Conservation (phyloP, 2,888 invertebrate species). For the Frankliniella intonsa region DNA sequence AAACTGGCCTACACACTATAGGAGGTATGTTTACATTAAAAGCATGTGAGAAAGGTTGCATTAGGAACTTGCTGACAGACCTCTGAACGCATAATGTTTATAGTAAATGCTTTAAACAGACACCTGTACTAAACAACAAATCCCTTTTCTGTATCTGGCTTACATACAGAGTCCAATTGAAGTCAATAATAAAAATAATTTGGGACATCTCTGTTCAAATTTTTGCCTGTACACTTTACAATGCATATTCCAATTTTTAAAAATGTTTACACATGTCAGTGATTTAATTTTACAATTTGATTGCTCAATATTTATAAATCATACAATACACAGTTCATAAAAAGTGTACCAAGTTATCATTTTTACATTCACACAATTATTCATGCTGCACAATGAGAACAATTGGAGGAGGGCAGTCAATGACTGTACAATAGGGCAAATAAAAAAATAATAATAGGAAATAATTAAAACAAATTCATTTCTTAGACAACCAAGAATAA, state of each 20-base stretch:
- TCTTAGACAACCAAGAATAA: neutral
- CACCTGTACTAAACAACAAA: slow-evolving; percentile 18
- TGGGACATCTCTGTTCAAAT: slow-evolving; percentile 21
- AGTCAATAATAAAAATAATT: slow-evolving; percentile 25
- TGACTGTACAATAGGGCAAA: slow-evolving; percentile 19
- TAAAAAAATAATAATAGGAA: slow-evolving; percentile 22
- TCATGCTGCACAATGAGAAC: slow-evolving; percentile 24
- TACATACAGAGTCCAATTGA: neutral
- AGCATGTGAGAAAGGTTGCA: neutral
- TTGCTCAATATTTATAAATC: slow-evolving; percentile 25
- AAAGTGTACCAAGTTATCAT: slow-evolving; percentile 13
- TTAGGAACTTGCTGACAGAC: neutral
- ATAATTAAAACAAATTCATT: slow-evolving; percentile 24
- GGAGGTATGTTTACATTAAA: neutral
- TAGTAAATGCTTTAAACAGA: slow-evolving; percentile 13
- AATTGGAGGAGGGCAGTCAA: slow-evolving; percentile 11
- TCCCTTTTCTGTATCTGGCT: neutral
- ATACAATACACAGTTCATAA: slow-evolving; percentile 13
- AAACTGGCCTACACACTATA: neutral
- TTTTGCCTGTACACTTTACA: slow-evolving; percentile 22
- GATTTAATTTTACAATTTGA: slow-evolving; percentile 21
- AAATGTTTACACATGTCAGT: slow-evolving; percentile 13
- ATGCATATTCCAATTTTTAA: slow-evolving; percentile 13
- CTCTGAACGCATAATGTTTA: neutral
- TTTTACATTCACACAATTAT: slow-evolving; percentile 22